Evolutionary conservation across 2,888 invertebrate genomes (phyloP).

Genomic region (Allacma fusca): DNA sequence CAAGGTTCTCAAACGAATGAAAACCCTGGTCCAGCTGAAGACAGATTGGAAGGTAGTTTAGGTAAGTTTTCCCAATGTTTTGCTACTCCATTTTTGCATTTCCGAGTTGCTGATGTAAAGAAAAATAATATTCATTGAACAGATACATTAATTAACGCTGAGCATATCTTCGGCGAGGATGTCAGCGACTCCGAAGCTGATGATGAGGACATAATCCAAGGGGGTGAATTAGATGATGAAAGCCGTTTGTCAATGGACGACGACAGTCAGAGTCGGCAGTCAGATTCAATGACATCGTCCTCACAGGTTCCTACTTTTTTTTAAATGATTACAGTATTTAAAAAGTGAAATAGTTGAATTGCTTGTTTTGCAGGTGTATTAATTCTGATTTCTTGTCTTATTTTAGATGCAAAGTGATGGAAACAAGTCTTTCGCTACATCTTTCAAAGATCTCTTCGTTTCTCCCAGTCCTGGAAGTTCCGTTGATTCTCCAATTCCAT

Average conservation of each 20-base stretch:
- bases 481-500: constrained; percentile 5
- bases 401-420: constrained; percentile 19
- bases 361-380: too few species aligned
- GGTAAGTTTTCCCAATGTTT: background rate
- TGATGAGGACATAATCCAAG: constrained; percentile 69
- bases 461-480: constrained; percentile 36
- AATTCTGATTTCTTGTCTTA: too few species aligned
- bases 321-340: too few species aligned
- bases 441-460: constrained; percentile 38
- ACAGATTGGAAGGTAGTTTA: constrained; percentile 50
- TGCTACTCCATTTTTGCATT: too few species aligned
- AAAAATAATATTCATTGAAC: too few species aligned
- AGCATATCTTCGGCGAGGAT: constrained; percentile 87
- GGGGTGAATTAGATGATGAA: constrained; percentile 52
- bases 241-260: constrained; percentile 55
- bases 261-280: constrained; percentile 52
- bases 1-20: constrained; percentile 61
- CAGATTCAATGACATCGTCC: constrained; percentile 56
- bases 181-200: constrained; percentile 84
- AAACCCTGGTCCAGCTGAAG: constrained; percentile 49
- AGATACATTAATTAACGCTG: constrained; percentile 65
- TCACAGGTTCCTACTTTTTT: constrained; percentile 38
- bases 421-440: constrained; percentile 23
- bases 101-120: too few species aligned
- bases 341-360: too few species aligned